phyloP scores from a whole-genome alignment of 2,888 invertebrate species.

The Tachina lurida region DNA sequence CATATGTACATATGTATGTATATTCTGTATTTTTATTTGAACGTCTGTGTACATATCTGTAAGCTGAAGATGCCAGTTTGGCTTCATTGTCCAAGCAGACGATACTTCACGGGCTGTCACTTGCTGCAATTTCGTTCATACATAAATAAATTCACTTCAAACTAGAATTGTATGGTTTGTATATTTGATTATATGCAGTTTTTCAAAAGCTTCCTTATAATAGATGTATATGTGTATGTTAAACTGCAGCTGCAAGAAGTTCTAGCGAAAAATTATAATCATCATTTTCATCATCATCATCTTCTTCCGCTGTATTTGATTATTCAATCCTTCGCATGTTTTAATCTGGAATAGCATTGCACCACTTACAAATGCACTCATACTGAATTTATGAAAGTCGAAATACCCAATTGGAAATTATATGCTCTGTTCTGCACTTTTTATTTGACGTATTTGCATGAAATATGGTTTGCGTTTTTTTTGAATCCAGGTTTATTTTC shows the following conservation, averaged over 20 bases:
- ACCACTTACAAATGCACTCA: constrained; percentile 12
- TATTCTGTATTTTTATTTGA: constrained; percentile 6
- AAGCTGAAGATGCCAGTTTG: constrained; percentile 43
- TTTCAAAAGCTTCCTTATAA: constrained; percentile 31
- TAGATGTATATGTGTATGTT: constrained; percentile 6
- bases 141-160: constrained; percentile 57
- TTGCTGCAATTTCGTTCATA: constrained; percentile 67
- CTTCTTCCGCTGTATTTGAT: constrained; percentile 39
- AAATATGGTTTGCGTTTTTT: too few relatives aligned
- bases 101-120: constrained; percentile 68
- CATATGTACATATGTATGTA: not conserved
- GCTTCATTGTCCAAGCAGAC: constrained; percentile 48
- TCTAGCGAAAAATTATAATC: constrained; percentile 48
- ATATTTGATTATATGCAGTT: constrained; percentile 46
- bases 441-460: too few relatives aligned
- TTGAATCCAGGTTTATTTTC: too few relatives aligned
- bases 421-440: too few relatives aligned
- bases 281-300: constrained; percentile 51
- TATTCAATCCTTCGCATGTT: constrained; percentile 35
- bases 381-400: not conserved
- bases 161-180: constrained; percentile 53
- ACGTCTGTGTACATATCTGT: constrained; percentile 16
- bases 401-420: constrained; percentile 20
- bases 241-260: constrained; percentile 65
- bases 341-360: constrained; percentile 25